Conservation (phyloP, 2,797 vertebrate species). For the Mormyrops boulengeri region DNA sequence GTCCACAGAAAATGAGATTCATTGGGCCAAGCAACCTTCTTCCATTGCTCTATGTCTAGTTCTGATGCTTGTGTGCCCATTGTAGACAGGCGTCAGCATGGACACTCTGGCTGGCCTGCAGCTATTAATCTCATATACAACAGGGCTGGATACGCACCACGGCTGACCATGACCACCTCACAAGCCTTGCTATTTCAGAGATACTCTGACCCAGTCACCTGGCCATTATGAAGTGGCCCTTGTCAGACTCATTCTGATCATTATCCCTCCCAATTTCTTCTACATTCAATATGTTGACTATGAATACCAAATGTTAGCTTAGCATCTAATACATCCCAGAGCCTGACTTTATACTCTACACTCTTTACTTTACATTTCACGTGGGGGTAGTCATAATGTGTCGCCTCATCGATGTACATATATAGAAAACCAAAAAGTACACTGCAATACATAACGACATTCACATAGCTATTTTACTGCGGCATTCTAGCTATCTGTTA, state of each 20-base stretch:
- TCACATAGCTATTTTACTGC: background rate
- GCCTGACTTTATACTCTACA: background rate
- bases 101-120: background rate
- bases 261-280: background rate
- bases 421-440: background rate
- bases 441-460: background rate
- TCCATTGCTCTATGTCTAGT: background rate
- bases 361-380: background rate
- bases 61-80: background rate
- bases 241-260: background rate
- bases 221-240: background rate
- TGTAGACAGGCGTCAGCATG: background rate
- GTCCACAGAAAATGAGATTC: background rate
- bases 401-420: background rate
- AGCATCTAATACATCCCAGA: background rate
- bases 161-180: background rate
- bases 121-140: background rate
- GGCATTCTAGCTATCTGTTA: background rate
- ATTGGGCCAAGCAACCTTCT: background rate
- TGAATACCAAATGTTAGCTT: background rate
- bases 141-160: background rate
- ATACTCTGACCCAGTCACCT: background rate
- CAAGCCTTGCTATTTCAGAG: background rate
- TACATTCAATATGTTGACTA: background rate
- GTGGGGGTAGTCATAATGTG: background rate